These are phyloP conservation scores for Schizopygopsis pylzovi DNA, from an alignment of 2,797 vertebrate species.

Conservation along the genomic window DNA sequence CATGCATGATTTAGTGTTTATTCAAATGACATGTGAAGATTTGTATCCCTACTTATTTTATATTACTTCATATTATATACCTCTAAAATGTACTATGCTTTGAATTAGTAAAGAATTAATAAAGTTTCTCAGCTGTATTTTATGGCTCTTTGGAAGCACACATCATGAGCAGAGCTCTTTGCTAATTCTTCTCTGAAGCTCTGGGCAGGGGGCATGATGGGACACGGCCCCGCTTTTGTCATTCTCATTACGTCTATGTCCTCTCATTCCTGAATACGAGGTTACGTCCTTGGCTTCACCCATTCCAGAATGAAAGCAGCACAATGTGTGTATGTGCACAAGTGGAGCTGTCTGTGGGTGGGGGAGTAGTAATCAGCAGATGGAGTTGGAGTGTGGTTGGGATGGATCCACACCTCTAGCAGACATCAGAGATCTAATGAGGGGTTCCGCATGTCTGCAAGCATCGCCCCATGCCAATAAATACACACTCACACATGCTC, in stretches of 20 bases:
- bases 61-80: background rate
- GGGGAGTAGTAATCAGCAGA: slow-evolving; percentile 58
- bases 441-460: slow-evolving; percentile 66
- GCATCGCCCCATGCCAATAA: slow-evolving; percentile 35
- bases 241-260: slow-evolving; percentile 1
- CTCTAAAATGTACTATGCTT: background rate
- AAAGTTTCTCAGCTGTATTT: background rate
- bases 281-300: background rate
- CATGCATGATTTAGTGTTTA: background rate
- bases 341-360: slow-evolving; percentile 39
- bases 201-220: slow-evolving; percentile 17
- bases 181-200: slow-evolving; percentile 16
- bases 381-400: slow-evolving; percentile 56
- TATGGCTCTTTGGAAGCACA: slow-evolving; percentile 16
- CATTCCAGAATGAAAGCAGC: slow-evolving; percentile 28
- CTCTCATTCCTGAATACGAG: background rate
- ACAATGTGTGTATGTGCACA: background rate
- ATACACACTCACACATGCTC: slow-evolving; percentile 48
- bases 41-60: background rate
- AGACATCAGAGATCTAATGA: slow-evolving; percentile 66
- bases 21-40: background rate
- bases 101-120: background rate
- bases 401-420: slow-evolving; percentile 62
- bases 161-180: slow-evolving; percentile 14
- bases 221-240: background rate